Base-by-base conservation (phyloP, 2,888 invertebrate genomes). In the Acleris cristana region DNA sequence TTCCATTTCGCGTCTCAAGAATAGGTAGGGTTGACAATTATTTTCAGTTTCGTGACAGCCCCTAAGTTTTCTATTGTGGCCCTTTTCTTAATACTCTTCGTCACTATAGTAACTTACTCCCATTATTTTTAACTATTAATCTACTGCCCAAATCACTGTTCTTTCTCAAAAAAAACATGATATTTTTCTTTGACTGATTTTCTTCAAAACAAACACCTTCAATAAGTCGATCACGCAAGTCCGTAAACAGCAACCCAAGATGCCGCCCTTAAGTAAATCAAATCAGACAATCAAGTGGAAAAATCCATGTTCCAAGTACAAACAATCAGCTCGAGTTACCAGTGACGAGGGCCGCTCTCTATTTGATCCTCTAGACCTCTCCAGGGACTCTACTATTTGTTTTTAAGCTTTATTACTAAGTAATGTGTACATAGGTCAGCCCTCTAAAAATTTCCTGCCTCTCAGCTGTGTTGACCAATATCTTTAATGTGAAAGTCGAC, bases 211-310 rank as follows among this genome's bases (percentile, higher is more conserved):
- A 49, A 55, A 55, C 34, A 40, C 30, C 34, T 26, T 14, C 3
- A 51, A 44, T 30, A 12, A 48, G 26, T n/a, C 52, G 48, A 59
- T 49, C 55, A 53, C 40, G 49, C 14, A 59, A 55, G 26, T 44
- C 40, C 57, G 58, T 58, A 63, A 67, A 67, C 53, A 67, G 59
- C 49, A 54, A 67, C 58, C 40, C 58, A 63, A 63, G 63, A 63
- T 40, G 64, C 61, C 65, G 76, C 75, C 82, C 84, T 85, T 80
- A 81, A 86, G 87, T 85, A 91, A 92, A 92, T 92, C 89, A 89
- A 90, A 92, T 92, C 92, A 88, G 91, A 92, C 90, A 92, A 92
- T 92, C 92, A 92, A 91, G 90, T 92, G 90, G 91, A 92, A 92
- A 92, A 92, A 91, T 92, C 91, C 86, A 86, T 89, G 91, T 90